phyloP scores from a whole-genome alignment of 2,113 vertebrate genomes.

The Leucopsar rothschildi region DNA sequence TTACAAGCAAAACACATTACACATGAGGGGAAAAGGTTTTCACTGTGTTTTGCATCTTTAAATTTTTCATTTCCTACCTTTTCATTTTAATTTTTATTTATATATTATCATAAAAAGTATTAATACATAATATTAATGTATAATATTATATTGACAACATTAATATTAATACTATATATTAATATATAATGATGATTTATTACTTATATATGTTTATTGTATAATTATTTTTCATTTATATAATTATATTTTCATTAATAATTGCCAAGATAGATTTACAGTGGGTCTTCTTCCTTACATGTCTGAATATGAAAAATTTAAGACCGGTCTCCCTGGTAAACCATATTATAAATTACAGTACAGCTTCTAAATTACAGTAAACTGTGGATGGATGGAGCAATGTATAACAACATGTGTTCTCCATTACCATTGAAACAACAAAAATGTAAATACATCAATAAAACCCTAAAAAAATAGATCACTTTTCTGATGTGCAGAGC shows the following conservation, averaged over 20 bases:
- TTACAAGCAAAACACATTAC: background rate
- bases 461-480: background rate
- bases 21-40: fast-evolving
- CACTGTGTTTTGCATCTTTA: background rate
- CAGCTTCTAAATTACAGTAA: background rate
- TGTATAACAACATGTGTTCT: background rate
- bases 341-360: background rate
- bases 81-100: background rate
- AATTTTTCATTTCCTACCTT: background rate
- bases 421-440: background rate
- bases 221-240: no score
- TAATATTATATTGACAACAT: no score
- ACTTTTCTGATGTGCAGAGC: background rate
- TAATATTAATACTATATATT: no score
- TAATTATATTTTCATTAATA: background rate
- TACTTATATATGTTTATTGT: no score
- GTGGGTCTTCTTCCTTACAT: background rate
- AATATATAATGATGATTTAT: no score
- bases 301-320: background rate
- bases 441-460: background rate
- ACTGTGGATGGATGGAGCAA: background rate
- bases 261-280: background rate
- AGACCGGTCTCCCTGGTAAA: background rate
- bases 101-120: no score
- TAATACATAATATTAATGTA: no score